Percentiles rank a stretch among this genome's conserved stretches.
Conservation (phyloP, 30 jellyfish, hydroid and myxozoan species). For the Catostylus mosaicus region DNA sequence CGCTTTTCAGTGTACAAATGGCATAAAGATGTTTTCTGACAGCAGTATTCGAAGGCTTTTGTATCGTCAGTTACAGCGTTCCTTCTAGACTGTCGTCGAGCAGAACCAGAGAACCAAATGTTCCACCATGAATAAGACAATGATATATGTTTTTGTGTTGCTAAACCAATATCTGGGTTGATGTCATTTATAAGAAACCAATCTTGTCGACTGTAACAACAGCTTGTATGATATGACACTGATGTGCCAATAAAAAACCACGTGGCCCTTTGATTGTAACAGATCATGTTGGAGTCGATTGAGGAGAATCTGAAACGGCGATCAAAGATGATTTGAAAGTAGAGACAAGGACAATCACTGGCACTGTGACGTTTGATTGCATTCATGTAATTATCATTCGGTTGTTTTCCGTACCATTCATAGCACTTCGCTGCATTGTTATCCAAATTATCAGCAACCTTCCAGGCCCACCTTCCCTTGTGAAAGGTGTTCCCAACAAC, state of each 20-base stretch:
- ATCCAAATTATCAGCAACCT: conserved; percentile 33
- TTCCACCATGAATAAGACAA: background rate
- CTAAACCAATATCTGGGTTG: conserved; percentile 7
- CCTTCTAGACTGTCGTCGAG: conserved; percentile 1
- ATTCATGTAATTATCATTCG: conserved; percentile 2
- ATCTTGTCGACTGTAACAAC: conserved; percentile 15
- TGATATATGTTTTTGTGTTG: conserved; percentile 22
- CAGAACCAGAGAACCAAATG: background rate
- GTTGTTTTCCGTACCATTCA: conserved; percentile 43
- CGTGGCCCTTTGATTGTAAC: conserved; percentile 25
- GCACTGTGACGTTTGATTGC: conserved; percentile 6
- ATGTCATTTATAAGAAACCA: background rate
- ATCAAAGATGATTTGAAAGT: conserved; percentile 29
- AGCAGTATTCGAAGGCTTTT: conserved; percentile 19
- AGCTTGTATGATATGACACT: conserved; percentile 18
- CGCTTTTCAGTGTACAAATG: conserved; percentile 22
- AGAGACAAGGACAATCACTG: conserved; percentile 54
- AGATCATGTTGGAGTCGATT: background rate
- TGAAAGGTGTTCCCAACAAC: conserved; percentile 40
- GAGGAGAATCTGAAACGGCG: conserved; percentile 44
- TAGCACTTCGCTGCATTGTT: conserved; percentile 50
- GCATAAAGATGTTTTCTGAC: conserved; percentile 19
- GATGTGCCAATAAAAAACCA: conserved; percentile 31
- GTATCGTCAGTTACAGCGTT: conserved; percentile 28
- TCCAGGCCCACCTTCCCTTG: conserved; percentile 66